Evolutionary conservation across 2,888 invertebrate genomes (phyloP).

Genomic region (Caenorhabditis virilis): DNA sequence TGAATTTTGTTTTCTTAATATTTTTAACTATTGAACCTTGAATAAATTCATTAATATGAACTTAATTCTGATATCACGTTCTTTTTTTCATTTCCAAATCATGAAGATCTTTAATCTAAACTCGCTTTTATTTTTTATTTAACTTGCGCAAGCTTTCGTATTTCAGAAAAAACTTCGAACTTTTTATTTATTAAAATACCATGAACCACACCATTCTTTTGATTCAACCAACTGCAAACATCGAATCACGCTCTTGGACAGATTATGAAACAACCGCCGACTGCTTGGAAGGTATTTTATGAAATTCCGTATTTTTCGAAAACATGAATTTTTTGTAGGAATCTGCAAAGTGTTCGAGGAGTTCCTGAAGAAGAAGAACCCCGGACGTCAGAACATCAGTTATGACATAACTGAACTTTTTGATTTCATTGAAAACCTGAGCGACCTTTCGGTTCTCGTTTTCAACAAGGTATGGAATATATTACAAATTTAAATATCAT

Average conservation of each 20-base stretch:
- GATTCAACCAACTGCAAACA: slow-evolving; percentile 88
- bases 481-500: no score
- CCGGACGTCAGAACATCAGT: slow-evolving; percentile 92
- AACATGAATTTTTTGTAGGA: slow-evolving; percentile 70
- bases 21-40: no score
- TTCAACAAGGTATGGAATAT: no score
- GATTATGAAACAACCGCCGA: slow-evolving; percentile 89
- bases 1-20: background rate
- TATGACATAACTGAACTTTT: slow-evolving; percentile 94
- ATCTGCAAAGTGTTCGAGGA: slow-evolving; percentile 99
- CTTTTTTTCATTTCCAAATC: no score
- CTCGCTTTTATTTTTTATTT: no score
- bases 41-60: no score
- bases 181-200: no score
- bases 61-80: no score
- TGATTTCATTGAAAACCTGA: slow-evolving; percentile 93
- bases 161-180: no score
- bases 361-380: slow-evolving; percentile 91
- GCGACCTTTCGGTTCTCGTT: slow-evolving; percentile 92
- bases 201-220: slow-evolving; percentile 85
- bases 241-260: slow-evolving; percentile 94
- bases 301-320: background rate
- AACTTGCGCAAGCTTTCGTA: no score
- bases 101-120: no score
- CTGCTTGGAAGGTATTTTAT: slow-evolving; percentile 54